Percentiles rank a stretch among this genome's conserved stretches.
phyloP scores from a whole-genome alignment of 2,888 invertebrate genomes.

The Scaptomyza tumidula region DNA sequence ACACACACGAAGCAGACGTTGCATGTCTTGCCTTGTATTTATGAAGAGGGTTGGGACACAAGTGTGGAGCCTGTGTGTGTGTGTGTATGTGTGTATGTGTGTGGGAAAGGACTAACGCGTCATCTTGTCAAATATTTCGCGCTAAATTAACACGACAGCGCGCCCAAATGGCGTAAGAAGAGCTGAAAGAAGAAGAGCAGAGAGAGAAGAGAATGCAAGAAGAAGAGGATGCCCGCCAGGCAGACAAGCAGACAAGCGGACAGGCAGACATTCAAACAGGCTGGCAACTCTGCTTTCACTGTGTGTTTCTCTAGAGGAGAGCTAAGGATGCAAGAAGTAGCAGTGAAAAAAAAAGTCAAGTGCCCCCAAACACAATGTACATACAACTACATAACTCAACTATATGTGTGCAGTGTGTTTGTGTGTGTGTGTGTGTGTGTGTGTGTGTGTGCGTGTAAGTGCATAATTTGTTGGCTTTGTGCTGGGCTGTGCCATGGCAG shows the following conservation, averaged over 20 bases:
- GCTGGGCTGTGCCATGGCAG: slow-evolving; percentile 52
- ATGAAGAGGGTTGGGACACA: background rate
- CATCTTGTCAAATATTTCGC: slow-evolving; percentile 79
- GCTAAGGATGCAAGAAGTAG: background rate
- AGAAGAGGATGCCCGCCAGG: slow-evolving; percentile 64
- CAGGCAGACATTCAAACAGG: slow-evolving; percentile 20
- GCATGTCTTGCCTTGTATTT: slow-evolving; percentile 53
- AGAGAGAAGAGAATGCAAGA: background rate
- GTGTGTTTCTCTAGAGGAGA: slow-evolving; percentile 42
- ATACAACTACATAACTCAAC: slow-evolving; percentile 65
- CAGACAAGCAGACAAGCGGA: slow-evolving; percentile 45
- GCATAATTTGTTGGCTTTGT: slow-evolving; percentile 78
- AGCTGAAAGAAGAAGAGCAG: slow-evolving; percentile 24
- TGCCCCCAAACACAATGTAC: slow-evolving; percentile 49
- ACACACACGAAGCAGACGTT: slow-evolving; percentile 47
- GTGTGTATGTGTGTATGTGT: slow-evolving; percentile 12
- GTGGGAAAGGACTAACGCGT: slow-evolving; percentile 51
- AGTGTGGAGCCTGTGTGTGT: background rate
- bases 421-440: slow-evolving; percentile 35
- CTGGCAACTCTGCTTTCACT: slow-evolving; percentile 9
- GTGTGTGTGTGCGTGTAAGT: slow-evolving; percentile 51
- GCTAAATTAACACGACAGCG: slow-evolving; percentile 78
- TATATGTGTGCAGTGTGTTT: slow-evolving; percentile 13
- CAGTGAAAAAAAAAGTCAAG: slow-evolving; percentile 59
- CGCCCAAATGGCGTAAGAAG: slow-evolving; percentile 77